Base-by-base conservation (phyloP, 92 coral and sea anemone genomes). In the Porites divaricata region DNA sequence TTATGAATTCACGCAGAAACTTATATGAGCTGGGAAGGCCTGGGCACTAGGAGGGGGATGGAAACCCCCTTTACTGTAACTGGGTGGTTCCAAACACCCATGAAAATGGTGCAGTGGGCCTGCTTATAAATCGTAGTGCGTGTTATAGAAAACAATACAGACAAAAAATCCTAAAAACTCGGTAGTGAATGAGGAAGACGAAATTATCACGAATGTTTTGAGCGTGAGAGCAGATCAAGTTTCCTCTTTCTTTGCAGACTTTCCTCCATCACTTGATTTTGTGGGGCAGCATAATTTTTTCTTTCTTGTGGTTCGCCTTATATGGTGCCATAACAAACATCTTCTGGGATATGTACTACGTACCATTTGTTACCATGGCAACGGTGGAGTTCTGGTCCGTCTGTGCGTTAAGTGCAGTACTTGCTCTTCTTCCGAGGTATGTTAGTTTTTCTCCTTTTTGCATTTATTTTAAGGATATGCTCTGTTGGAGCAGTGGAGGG, bases 391-490 rank as follows among this genome's bases (percentile, higher is more conserved):
- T 96, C 89, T 96, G 99, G 99, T 57, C 92, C 12, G 85, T 96
- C 78, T 96, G 99, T 61, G 90, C 85, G 56, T 71, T 96, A 70
- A 92, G 93, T 71, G 68, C 99, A 45, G 88, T 94, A 5, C 69
- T 85, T 23, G 92, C 99, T 14, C 91, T 94, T 71, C 81, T 96
- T 71, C 99, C 99, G 80, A 96, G 99, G 99, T 96, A 70, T 67
- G 45, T 35, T 35, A 84, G 41, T 50, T 24, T n/a, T 5, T 13
- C 7, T 45, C 25, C 1, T 20, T 49, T 5, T 53, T 63, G 54
- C n/a, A 12, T 85, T 74, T 9, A 14, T 50, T 17, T 50, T 16
- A 17, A 23, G 59, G 71, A 28, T 57, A 12, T 9, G 16, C 16
- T 2, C 17, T 15, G 45, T 35, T 35, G 45, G 45, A 35, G 6